phyloP scores from a whole-genome alignment of 2,113 vertebrate species.

The Osmerus mordax region DNA sequence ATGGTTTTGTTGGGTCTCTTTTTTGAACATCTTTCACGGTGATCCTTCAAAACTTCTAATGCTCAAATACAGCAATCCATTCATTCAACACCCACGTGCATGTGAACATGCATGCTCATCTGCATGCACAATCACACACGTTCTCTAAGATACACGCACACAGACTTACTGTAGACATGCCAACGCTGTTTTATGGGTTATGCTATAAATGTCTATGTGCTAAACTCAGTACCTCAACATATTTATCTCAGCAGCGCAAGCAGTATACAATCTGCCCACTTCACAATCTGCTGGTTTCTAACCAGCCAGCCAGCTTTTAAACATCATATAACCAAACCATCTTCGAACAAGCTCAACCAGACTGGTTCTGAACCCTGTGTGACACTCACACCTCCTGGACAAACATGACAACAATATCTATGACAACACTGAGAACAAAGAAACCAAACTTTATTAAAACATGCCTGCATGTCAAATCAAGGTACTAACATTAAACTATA shows the following conservation, averaged over 20 bases:
- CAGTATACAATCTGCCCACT: background rate
- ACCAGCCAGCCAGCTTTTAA: constrained; percentile 10
- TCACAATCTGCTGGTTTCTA: background rate
- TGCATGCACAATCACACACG: constrained; percentile 12
- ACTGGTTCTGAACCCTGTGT: constrained; percentile 4
- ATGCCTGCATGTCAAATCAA: constrained; percentile 74
- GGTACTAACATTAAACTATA: constrained; percentile 14
- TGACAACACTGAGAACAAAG: constrained; percentile 13
- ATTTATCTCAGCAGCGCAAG: background rate
- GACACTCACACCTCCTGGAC: constrained; percentile 4
- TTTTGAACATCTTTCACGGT: too few species aligned
- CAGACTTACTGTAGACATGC: background rate
- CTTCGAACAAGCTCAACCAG: too few species aligned
- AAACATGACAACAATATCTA: constrained; percentile 16
- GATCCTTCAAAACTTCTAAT: too few species aligned
- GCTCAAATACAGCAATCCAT: background rate
- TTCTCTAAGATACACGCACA: constrained; percentile 14
- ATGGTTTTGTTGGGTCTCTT: too few species aligned
- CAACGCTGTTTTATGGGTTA: background rate
- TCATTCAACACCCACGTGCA: background rate
- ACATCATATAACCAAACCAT: too few species aligned
- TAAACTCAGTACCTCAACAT: background rate
- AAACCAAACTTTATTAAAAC: constrained; percentile 46
- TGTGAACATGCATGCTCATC: background rate
- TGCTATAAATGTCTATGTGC: background rate